Percentiles rank a stretch among this genome's conserved stretches.
phyloP scores from a whole-genome alignment of 2,888 invertebrate species.

The Deilephila elpenor region DNA sequence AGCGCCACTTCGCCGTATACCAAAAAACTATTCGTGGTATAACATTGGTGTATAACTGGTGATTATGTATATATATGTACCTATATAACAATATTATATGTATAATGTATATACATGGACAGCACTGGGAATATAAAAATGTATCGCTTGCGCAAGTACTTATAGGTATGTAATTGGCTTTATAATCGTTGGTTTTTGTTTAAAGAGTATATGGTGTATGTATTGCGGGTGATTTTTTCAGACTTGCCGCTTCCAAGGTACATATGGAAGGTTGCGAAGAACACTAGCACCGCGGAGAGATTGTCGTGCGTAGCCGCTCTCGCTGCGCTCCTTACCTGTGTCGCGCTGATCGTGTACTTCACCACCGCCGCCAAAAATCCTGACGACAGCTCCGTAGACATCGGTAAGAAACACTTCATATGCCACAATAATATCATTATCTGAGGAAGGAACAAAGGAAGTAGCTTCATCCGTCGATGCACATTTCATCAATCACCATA shows the following conservation, averaged over 20 bases:
- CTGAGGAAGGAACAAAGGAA: too few relatives aligned
- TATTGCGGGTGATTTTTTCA: constrained; percentile 47
- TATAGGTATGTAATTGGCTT: constrained; percentile 11
- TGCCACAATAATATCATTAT: too few relatives aligned
- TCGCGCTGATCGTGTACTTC: constrained; percentile 53
- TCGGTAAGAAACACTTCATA: constrained; percentile 44
- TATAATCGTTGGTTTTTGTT: not conserved
- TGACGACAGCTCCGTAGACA: constrained; percentile 37
- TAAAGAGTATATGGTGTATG: not conserved
- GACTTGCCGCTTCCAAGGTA: constrained; percentile 65
- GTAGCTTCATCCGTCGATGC: too few relatives aligned
- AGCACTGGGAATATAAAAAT: constrained; percentile 14
- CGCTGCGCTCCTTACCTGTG: constrained; percentile 55
- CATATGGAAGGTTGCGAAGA: constrained; percentile 63
- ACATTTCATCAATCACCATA: too few relatives aligned
- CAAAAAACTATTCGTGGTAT: too few relatives aligned
- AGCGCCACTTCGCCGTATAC: too few relatives aligned
- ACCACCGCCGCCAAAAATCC: constrained; percentile 40
- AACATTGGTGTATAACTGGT: not conserved
- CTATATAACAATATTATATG: not conserved
- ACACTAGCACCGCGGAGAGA: constrained; percentile 67
- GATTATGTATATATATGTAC: not conserved
- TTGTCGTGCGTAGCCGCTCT: constrained; percentile 60
- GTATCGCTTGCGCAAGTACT: constrained; percentile 25
- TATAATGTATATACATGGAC: constrained; percentile 6